Evolutionary conservation across 2,797 vertebrate genomes (phyloP).

Genomic region (Alcedo quadribrachys): DNA sequence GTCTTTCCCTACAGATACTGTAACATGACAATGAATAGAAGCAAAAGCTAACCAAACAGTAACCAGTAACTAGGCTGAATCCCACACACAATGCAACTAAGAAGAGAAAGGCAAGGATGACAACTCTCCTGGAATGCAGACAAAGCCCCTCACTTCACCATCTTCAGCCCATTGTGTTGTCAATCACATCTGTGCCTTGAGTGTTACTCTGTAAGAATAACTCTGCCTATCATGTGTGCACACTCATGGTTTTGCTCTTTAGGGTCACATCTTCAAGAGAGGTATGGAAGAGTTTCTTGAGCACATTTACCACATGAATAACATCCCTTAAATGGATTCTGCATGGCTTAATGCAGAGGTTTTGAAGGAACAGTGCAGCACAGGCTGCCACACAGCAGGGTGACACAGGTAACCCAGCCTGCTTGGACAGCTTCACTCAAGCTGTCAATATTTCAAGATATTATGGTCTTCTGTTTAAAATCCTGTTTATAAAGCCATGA

Average conservation of each 20-base stretch:
- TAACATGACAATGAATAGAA: conserved; percentile 3
- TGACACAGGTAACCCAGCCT: not conserved
- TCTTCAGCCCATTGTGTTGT: not conserved
- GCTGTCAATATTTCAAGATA: not conserved
- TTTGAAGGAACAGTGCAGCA: not conserved
- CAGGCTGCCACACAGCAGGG: not conserved
- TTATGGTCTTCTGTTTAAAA: not conserved
- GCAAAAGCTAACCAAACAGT: not conserved
- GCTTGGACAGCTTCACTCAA: not conserved
- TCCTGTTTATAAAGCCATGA: not conserved
- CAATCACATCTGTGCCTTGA: not conserved
- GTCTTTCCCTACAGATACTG: not conserved
- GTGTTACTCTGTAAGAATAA: not conserved
- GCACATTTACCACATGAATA: not conserved
- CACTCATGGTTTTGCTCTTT: not conserved
- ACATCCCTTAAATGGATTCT: not conserved
- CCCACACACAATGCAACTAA: not conserved
- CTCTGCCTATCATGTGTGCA: not conserved
- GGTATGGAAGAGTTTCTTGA: not conserved
- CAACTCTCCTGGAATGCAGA: not conserved
- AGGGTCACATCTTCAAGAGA: not conserved
- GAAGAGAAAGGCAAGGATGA: not conserved
- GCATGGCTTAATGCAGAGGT: not conserved
- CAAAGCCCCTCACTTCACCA: not conserved
- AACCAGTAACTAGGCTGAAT: not conserved